Conservation (phyloP, 2,797 vertebrate species). For the Natrix natrix region DNA sequence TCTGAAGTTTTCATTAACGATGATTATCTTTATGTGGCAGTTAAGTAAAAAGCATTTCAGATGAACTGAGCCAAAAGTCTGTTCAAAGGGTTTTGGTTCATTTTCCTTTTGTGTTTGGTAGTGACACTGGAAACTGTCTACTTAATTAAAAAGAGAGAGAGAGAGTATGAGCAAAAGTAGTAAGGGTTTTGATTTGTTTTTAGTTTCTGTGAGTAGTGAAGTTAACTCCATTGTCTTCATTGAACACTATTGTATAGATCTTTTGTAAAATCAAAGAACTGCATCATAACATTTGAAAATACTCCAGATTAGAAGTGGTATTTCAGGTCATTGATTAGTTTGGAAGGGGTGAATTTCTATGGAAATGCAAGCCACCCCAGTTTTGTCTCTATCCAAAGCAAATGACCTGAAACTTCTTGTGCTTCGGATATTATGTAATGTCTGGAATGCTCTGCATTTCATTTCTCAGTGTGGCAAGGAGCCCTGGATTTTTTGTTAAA, state of each 20-base stretch:
- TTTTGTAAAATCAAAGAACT: not conserved
- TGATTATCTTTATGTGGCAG: not conserved
- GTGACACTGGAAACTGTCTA: not conserved
- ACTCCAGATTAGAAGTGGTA: not conserved
- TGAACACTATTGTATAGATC: not conserved
- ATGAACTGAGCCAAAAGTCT: not conserved
- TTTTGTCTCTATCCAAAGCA: not conserved
- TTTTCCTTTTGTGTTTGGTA: not conserved
- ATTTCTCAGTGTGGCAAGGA: not conserved
- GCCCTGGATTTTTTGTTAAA: not conserved
- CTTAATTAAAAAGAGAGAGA: not conserved
- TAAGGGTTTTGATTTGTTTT: not conserved
- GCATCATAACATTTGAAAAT: not conserved
- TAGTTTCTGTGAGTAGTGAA: not conserved
- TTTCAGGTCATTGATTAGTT: not conserved
- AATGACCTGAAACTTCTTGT: not conserved
- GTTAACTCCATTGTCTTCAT: not conserved
- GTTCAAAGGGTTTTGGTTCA: not conserved
- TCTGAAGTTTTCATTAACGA: slow-evolving; percentile 1
- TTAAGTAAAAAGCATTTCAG: not conserved
- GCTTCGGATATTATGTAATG: not conserved
- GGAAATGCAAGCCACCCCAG: not conserved
- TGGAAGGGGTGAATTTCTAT: not conserved
- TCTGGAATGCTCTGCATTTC: not conserved
- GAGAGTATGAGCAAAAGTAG: not conserved